Percentiles rank a stretch among this genome's conserved stretches.
These are phyloP conservation scores for Fragariocoptes setiger DNA, from an alignment of 1,140 invertebrate genomes.

Conservation along the genomic window DNA sequence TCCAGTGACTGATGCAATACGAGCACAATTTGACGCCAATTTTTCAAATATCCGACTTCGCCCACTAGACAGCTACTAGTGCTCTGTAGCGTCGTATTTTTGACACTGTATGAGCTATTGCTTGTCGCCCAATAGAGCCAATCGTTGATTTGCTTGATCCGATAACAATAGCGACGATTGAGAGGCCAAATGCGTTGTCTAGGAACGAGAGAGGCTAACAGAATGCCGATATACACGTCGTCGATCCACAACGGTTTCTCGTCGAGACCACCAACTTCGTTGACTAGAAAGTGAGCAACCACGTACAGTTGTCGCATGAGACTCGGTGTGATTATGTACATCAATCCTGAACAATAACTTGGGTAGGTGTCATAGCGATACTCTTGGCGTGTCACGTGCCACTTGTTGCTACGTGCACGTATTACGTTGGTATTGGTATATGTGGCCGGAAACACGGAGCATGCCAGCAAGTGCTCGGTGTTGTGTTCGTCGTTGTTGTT, in stretches of 20 bases:
- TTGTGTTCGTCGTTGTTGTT: no score
- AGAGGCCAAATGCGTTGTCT: not conserved
- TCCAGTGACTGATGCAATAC: no score
- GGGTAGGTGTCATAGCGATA: constrained; percentile 10
- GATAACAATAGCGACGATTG: not conserved
- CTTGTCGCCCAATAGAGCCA: no score
- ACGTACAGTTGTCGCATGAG: constrained; percentile 5
- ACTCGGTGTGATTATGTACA: constrained; percentile 7
- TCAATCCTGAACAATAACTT: constrained; percentile 11
- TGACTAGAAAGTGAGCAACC: not conserved
- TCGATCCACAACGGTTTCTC: constrained; percentile 35
- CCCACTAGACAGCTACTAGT: no score
- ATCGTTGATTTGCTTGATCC: no score
- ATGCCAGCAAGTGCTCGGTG: no score
- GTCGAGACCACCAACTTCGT: not conserved
- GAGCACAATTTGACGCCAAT: no score
- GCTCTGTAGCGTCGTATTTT: no score
- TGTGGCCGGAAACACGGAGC: no score
- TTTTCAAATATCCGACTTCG: no score
- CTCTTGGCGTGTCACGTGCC: constrained; percentile 6
- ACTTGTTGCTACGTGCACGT: constrained; percentile 8
- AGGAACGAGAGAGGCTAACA: constrained; percentile 5
- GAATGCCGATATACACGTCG: constrained; percentile 42
- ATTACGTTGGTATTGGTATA: no score
- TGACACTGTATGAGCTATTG: no score